phyloP scores from a whole-genome alignment of 1,140 invertebrate genomes.

The Wiebesia pumilae region DNA sequence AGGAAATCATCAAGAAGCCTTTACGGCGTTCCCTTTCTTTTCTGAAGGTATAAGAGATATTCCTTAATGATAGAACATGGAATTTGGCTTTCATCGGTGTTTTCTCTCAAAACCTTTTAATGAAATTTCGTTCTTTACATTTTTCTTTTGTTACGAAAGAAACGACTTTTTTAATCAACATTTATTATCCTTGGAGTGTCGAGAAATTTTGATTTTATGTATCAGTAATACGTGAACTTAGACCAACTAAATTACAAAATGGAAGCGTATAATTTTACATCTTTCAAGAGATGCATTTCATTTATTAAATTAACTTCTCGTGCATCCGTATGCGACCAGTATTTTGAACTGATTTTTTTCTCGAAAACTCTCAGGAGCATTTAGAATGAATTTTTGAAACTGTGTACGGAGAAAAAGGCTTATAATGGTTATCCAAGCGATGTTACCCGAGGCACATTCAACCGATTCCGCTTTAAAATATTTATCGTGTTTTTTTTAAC shows the following conservation, averaged over 20 bases:
- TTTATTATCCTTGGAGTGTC: background rate
- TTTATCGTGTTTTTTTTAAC: too few species aligned
- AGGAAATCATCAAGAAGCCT: constrained; percentile 18
- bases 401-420: too few species aligned
- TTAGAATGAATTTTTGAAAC: too few species aligned
- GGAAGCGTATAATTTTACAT: background rate
- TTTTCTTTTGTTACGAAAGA: background rate
- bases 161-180: background rate
- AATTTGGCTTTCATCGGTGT: background rate
- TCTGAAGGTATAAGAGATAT: background rate
- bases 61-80: background rate
- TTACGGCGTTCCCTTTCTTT: background rate
- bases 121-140: background rate
- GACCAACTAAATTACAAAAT: background rate
- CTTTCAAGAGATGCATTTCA: background rate
- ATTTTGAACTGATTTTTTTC: too few species aligned
- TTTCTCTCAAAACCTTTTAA: constrained; percentile 19
- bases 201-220: background rate
- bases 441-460: too few species aligned
- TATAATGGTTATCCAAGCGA: too few species aligned
- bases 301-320: too few species aligned
- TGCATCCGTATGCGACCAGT: too few species aligned
- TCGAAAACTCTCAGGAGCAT: too few species aligned
- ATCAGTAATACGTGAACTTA: background rate
- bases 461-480: too few species aligned